Evolutionary conservation across 2,797 vertebrate species (phyloP), one percentile per base, ranked within the genome.

Genomic region (Columba guinea): DNA sequence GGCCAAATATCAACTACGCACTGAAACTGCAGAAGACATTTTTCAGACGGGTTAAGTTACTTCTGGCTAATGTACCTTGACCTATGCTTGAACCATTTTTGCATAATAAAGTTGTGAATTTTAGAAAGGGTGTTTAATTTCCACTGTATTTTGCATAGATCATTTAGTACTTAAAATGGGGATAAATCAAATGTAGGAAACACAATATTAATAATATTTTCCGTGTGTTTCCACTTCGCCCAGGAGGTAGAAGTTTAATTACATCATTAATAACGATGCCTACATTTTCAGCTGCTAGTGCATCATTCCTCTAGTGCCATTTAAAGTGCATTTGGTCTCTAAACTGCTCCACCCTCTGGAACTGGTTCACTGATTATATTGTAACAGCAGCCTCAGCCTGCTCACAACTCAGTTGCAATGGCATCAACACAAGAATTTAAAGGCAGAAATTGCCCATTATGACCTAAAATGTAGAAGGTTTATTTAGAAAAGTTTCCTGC

Each of bases 201-300:
- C 69, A 94, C 91, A 87, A 84, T 95, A 97, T 97, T 95, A 97
- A 91, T 95, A 93, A 69, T 87, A 93, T 95, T 95, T 97, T 93
- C 94, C 68, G n/a, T 44, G 46, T 64, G 90, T 89, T 78, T 94
- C 69, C 90, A 77, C 76, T 96, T 94, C 94, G 93, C 74, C 91
- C 96, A 95, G 91, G 95, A 92, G 82, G 95, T 93, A 80, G 84
- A 96, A 96, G 88, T 83, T 97, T 97, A 98, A 97, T 98, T 97
- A 95, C 65, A 94, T 59, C 96, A 94, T 98, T 97, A 98, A 97
- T 97, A 97, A 97, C 15, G 55, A 93, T 91, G 90, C 67, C 92
- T 89, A 85, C 84, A 90, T 93, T 95, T 96, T 92, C 68, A 91
- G 89, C 67, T 41, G 49, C 74, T 51, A 93, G 83, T 87, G 81